A percentile compares a stretch with the other conserved stretches of the same genome.
phyloP scores from a whole-genome alignment of 2,113 vertebrate species.

The Prinia subflava region DNA sequence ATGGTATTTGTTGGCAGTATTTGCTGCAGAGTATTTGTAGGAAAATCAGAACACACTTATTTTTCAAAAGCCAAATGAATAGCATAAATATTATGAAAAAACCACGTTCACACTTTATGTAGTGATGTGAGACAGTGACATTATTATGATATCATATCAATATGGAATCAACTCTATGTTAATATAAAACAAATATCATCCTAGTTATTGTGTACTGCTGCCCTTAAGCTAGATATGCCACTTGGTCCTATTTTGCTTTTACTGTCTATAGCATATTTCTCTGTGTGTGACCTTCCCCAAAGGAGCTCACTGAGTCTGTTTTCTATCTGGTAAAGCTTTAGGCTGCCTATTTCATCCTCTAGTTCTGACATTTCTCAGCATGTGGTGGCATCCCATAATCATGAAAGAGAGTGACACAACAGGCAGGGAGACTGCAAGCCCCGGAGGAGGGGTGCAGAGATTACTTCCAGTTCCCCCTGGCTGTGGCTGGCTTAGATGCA shows the following conservation, averaged over 20 bases:
- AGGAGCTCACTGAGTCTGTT: neutral
- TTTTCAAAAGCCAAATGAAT: neutral
- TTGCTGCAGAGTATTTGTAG: neutral
- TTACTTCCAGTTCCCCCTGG: neutral
- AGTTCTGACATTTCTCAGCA: neutral
- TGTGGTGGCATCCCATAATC: neutral
- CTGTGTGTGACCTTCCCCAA: neutral
- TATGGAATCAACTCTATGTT: neutral
- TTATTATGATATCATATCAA: neutral
- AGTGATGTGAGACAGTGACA: neutral
- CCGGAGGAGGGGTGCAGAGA: neutral
- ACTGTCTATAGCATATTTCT: neutral
- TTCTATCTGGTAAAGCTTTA: neutral
- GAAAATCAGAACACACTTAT: neutral
- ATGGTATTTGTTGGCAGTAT: neutral
- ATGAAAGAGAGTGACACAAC: rapidly evolving
- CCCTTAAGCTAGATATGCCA: neutral
- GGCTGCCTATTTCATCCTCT: neutral
- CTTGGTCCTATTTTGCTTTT: neutral
- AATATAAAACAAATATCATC: neutral
- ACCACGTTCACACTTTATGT: neutral
- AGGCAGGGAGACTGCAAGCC: neutral
- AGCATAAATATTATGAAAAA: neutral
- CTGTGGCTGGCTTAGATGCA: neutral
- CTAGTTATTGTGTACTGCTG: neutral